Evolutionary conservation across 2,888 invertebrate genomes (phyloP), one percentile per base, ranked within the genome.

Genomic region (Watsonalla binaria): DNA sequence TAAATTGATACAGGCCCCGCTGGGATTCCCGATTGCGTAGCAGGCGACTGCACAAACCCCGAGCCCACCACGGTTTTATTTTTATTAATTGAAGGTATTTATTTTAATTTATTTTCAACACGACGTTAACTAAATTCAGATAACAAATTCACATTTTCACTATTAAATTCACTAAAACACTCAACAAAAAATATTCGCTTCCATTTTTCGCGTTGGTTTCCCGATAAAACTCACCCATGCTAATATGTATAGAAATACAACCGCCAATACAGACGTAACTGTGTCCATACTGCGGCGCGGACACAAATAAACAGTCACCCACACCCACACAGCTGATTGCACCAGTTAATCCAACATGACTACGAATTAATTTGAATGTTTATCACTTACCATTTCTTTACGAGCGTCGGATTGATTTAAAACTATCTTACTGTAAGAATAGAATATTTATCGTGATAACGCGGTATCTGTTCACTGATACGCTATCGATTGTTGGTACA

Each of bases 331-430:
- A 14, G 49, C 39, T 49, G 49, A 49, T 49, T 49, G 49, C 49
- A 49, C 9, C 49, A 37, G 7, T 37, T 37, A 39, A 14, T 49
- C 11, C 37, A 8, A 39, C 14, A 49, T 49, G 14, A 49, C 39
- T 49, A 49, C 0, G 37, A 39, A 49, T 13, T 49, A 2, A 49
- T 15, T 49, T 49, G 9, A 49, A n/a, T 8, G 14, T 7, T 49
- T 70, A 79, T 75, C 64, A 78, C 86, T 83, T 72, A 89, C 88
- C 86, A 84, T 86, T 87, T 82, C 79, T 82, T 80, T 76, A 64
- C 71, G 68, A 69, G 70, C 68, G 63, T 56, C 59, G 73, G 68
- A 72, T 73, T 66, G 76, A 72, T 68, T 65, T 70, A 58, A 65
- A 70, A 72, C 62, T 82, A 80, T 79, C 79, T 74, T 60, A 62